Base-by-base conservation (phyloP, 2,888 invertebrate species). In the Hetaerina titia region DNA sequence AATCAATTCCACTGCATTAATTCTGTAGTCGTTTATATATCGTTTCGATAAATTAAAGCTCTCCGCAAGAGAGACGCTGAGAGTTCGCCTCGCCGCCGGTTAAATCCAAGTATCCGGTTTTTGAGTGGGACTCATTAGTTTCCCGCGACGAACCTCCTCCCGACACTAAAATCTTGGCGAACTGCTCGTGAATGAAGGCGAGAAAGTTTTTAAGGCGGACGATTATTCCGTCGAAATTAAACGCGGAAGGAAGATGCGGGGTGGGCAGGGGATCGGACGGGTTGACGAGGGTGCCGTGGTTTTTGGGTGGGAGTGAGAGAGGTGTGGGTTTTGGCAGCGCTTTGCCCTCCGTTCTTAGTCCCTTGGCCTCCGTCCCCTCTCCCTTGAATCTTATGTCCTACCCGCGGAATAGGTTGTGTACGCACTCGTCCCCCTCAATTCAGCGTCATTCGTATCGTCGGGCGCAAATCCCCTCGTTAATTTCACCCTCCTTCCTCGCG, bases 381-480 rank as follows among this genome's bases (percentile, higher is more conserved):
- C 31, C 31, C 31, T 4, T 31, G 31, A 15, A 31, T 81, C 31
- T 8, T 31, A 31, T 4, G 9, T n/a, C n/a, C n/a, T 17, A 25
- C 81, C 22, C 81, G 81, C 25, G n/a, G 11, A 22, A 25, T 11
- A 15, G 81, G 11, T 45, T 45, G 45, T 81, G 25, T 81, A 22
- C n/a, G 22, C 81, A 81, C 31, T 25, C 15, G 13, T 81, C 81
- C 31, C 31, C 31, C 31, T 31, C 31, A 25, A 81, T 81, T 81
- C 25, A 81, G 15, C 13, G 81, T 81, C 81, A n/a, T 81, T 81
- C 81, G 81, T 81, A 81, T 81, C 81, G 81, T 22, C 81, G 9
- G 81, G 25, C 81, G 25, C 81, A 81, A 81, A 81, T 81, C 81
- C 81, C 31, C 81, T 81, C 81, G 81, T 81, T 81, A 81, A 81